These are phyloP conservation scores for Catharus minimus DNA, from an alignment of 2,113 vertebrate genomes.

Conservation along the genomic window DNA sequence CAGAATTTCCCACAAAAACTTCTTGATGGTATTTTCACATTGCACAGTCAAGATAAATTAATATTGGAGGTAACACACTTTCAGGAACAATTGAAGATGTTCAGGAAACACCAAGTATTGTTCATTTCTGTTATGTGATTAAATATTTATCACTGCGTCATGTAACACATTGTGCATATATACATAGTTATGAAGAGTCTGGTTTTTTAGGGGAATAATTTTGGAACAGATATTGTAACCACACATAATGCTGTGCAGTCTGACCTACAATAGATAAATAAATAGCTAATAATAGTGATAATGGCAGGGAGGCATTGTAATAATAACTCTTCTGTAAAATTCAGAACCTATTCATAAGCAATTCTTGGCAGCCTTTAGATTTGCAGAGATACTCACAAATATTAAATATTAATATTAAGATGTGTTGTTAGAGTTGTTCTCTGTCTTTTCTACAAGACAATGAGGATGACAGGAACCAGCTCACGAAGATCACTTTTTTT, in stretches of 20 bases:
- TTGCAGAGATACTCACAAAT: neutral
- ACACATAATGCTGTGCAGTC: neutral
- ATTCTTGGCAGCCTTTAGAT: neutral
- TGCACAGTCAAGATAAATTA: neutral
- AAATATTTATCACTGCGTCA: neutral
- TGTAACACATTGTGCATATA: rapidly evolving
- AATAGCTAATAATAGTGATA: neutral
- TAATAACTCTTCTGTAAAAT: neutral
- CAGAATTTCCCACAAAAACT: neutral
- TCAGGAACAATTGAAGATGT: neutral
- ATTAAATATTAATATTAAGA: neutral
- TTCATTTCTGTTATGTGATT: neutral
- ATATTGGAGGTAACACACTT: neutral
- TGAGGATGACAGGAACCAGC: neutral
- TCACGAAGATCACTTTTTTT: neutral
- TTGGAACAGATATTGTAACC: neutral
- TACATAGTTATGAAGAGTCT: neutral
- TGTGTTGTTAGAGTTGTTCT: neutral
- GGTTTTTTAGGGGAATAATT: neutral
- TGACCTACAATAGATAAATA: neutral
- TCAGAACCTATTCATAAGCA: neutral
- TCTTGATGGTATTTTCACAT: neutral
- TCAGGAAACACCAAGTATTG: neutral
- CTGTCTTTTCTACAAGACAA: neutral
- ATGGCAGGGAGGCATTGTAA: neutral